These are phyloP conservation scores for Gymnarchus niloticus DNA, from an alignment of 2,113 vertebrate species.

Conservation along the genomic window DNA sequence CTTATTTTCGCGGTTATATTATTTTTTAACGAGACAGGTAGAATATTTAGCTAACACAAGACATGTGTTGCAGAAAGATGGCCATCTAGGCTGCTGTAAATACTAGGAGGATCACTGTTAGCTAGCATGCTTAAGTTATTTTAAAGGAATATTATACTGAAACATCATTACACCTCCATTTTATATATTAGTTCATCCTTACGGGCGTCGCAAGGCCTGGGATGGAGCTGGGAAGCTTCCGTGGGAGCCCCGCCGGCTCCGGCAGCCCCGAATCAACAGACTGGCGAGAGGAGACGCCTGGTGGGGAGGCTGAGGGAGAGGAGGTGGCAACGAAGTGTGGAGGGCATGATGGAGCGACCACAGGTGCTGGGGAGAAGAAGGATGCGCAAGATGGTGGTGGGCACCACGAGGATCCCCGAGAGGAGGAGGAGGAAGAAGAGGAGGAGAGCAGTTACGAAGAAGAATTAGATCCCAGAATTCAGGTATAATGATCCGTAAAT, in stretches of 20 bases:
- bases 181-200: neutral
- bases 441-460: slow-evolving; percentile 56
- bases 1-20: neutral
- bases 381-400: slow-evolving; percentile 40
- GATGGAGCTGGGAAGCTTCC: slow-evolving; percentile 59
- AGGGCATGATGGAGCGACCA: slow-evolving; percentile 13
- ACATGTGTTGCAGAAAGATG: neutral
- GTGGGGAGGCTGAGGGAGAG: slow-evolving; percentile 44
- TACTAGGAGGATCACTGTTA: neutral
- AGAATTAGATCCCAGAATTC: slow-evolving; percentile 67
- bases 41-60: neutral
- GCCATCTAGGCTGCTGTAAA: neutral
- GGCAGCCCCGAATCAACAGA: slow-evolving; percentile 30
- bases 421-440: slow-evolving; percentile 38
- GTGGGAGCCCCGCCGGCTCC: slow-evolving; percentile 57
- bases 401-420: neutral
- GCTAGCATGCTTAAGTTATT: neutral
- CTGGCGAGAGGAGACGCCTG: slow-evolving; percentile 53
- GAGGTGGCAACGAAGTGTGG: slow-evolving; percentile 20
- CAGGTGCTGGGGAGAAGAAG: slow-evolving; percentile 6
- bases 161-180: neutral
- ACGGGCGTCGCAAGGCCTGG: slow-evolving; percentile 22
- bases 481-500: slow-evolving; percentile 42
- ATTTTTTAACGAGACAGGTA: neutral
- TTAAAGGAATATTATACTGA: neutral